These are phyloP conservation scores for Proisotoma minuta DNA, from an alignment of 2,888 invertebrate genomes.

Conservation along the genomic window DNA sequence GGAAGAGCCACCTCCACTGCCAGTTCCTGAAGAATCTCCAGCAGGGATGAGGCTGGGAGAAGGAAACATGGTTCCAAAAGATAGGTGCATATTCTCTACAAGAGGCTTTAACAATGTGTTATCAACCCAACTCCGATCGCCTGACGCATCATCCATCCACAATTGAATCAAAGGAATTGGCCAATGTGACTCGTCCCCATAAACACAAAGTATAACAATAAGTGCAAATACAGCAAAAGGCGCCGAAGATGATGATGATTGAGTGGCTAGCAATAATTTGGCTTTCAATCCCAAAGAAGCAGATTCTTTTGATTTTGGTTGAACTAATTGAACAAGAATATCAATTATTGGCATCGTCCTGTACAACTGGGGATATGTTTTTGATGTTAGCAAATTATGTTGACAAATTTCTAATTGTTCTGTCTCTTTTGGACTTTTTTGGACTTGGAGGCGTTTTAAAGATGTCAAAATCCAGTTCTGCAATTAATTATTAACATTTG, in stretches of 20 bases:
- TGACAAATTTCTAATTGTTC: slow-evolving; percentile 75
- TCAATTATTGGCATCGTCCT: slow-evolving; percentile 52
- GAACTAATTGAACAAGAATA: slow-evolving; percentile 68
- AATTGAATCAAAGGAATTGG: slow-evolving; percentile 51
- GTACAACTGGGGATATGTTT: slow-evolving; percentile 28
- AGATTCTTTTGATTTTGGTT: slow-evolving; percentile 32
- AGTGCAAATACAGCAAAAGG: slow-evolving; percentile 34
- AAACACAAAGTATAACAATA: slow-evolving; percentile 24
- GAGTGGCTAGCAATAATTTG: slow-evolving; percentile 9
- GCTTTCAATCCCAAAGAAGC: neutral
- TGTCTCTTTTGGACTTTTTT: slow-evolving; percentile 71
- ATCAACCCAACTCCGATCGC: slow-evolving; percentile 91
- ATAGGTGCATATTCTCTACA: slow-evolving; percentile 83
- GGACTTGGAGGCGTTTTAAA: slow-evolving; percentile 75
- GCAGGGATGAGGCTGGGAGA: too few relatives aligned
- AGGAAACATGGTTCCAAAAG: slow-evolving; percentile 63
- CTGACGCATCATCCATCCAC: slow-evolving; percentile 86
- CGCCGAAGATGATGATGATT: slow-evolving; percentile 11
- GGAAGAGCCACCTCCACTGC: slow-evolving; percentile 26
- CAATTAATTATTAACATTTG: neutral
- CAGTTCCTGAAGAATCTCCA: neutral
- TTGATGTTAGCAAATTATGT: slow-evolving; percentile 59
- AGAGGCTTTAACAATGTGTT: slow-evolving; percentile 83
- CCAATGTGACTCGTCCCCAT: slow-evolving; percentile 23
- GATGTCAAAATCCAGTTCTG: slow-evolving; percentile 57